phyloP scores from a whole-genome alignment of 2,888 invertebrate genomes.

The Coecobrya sp. region DNA sequence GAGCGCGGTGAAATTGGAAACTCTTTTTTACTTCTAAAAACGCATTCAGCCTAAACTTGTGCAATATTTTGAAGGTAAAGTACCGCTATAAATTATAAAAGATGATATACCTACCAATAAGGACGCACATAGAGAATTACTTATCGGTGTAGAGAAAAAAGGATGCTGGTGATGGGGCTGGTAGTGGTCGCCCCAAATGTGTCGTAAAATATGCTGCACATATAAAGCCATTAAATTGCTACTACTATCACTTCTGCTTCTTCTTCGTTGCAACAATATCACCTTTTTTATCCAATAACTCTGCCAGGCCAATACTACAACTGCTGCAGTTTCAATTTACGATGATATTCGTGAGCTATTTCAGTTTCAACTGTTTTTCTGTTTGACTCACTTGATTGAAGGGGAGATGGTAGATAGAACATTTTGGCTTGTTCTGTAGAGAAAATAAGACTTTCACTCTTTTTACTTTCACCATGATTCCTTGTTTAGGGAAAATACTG shows the following conservation, averaged over 20 bases:
- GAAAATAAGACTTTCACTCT: too few species aligned
- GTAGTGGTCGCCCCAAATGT: constrained; percentile 48
- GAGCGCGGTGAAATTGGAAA: constrained; percentile 52
- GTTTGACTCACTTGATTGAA: too few species aligned
- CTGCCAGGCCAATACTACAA: not conserved
- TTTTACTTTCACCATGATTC: too few species aligned
- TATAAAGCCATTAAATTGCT: constrained; percentile 13
- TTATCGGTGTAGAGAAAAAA: not conserved
- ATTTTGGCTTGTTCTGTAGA: too few species aligned
- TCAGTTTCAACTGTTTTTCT: too few species aligned
- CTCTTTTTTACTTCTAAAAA: constrained; percentile 31
- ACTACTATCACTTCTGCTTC: not conserved
- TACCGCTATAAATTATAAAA: constrained; percentile 8
- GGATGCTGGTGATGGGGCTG: not conserved
- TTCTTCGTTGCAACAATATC: not conserved
- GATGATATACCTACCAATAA: not conserved
- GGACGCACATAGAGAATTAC: not conserved
- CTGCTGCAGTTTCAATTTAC: not conserved
- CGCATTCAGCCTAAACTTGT: constrained; percentile 16
- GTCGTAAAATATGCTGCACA: constrained; percentile 68
- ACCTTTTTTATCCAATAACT: not conserved
- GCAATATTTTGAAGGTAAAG: constrained; percentile 26
- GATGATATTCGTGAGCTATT: too few species aligned
- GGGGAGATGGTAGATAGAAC: too few species aligned
- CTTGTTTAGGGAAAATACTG: too few species aligned